Conservation (phyloP, 1,140 invertebrate species). For the Eciton burchellii region DNA sequence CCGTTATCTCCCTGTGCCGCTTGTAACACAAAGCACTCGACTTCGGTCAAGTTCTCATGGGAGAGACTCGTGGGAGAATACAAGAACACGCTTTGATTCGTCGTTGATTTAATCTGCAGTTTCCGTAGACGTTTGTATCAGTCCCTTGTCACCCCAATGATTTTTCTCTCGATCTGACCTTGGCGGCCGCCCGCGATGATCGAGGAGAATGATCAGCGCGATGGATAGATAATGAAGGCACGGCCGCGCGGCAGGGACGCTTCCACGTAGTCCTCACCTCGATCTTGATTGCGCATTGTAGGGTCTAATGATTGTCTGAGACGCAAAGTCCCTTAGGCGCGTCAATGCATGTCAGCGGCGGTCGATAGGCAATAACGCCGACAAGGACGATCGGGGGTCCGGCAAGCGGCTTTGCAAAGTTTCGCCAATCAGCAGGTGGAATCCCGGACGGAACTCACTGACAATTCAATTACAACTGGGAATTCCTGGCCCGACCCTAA, state of each 20-base stretch:
- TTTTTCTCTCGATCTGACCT: background rate
- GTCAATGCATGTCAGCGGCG: conserved; percentile 37
- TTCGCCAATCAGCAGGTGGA: conserved; percentile 75
- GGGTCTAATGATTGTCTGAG: conserved; percentile 46
- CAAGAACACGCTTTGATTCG: background rate
- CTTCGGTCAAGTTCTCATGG: background rate
- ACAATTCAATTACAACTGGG: conserved; percentile 83
- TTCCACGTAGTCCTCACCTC: background rate
- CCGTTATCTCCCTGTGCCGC: background rate
- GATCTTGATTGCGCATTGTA: conserved; percentile 49
- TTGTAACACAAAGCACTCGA: conserved; percentile 9
- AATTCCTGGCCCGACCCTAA: conserved; percentile 78
- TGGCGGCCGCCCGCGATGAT: background rate
- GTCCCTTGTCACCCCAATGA: background rate
- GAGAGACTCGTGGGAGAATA: background rate
- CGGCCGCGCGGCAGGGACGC: background rate
- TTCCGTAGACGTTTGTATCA: too few species aligned
- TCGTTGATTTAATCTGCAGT: background rate
- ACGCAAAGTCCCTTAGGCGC: conserved; percentile 41
- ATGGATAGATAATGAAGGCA: background rate
- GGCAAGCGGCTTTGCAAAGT: conserved; percentile 73
- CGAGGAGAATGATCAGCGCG: background rate
- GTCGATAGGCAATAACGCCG: conserved; percentile 59
- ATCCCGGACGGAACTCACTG: conserved; percentile 74
- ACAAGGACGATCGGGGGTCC: conserved; percentile 69